A percentile compares a stretch with the other conserved stretches of the same genome.
These are phyloP conservation scores for Muscicapa comitata DNA, from an alignment of 2,797 vertebrate genomes.

Conservation along the genomic window DNA sequence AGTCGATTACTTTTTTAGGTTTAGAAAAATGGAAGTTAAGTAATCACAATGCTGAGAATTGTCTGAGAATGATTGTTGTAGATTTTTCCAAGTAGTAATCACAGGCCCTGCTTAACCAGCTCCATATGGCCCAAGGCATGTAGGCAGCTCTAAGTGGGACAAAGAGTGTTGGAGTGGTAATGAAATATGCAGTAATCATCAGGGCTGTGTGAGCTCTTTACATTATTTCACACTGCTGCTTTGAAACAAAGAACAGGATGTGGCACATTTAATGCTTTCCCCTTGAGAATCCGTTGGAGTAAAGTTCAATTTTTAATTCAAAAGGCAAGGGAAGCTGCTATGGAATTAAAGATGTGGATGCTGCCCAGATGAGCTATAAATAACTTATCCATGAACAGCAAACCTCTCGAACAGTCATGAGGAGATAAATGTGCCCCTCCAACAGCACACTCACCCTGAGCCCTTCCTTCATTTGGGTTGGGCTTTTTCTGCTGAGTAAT, in stretches of 20 bases:
- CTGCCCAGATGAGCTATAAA: conserved; percentile 45
- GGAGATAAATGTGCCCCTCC: background rate
- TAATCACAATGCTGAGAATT: background rate
- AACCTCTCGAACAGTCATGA: background rate
- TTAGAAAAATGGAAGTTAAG: background rate
- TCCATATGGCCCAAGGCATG: conserved; percentile 54
- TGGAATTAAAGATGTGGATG: conserved; percentile 42
- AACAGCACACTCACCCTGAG: background rate
- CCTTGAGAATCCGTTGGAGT: conserved; percentile 54
- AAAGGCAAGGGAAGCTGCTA: conserved; percentile 44
- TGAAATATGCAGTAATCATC: conserved; percentile 53
- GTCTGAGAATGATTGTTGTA: conserved; percentile 1
- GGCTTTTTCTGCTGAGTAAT: background rate
- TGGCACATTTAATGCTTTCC: conserved; percentile 61
- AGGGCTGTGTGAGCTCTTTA: conserved; percentile 39
- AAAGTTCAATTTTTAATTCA: conserved; percentile 67
- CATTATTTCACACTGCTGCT: conserved; percentile 65
- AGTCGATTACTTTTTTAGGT: background rate
- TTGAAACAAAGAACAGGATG: conserved; percentile 67
- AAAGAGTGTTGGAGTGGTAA: conserved; percentile 58
- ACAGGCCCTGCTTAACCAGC: conserved; percentile 36
- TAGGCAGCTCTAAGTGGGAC: conserved; percentile 49
- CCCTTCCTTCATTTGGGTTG: background rate
- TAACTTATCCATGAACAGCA: conserved; percentile 23
- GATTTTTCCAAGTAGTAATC: conserved; percentile 25